Evolutionary conservation across 2,113 vertebrate genomes (phyloP).

Genomic region (Phyllostomus discolor): DNA sequence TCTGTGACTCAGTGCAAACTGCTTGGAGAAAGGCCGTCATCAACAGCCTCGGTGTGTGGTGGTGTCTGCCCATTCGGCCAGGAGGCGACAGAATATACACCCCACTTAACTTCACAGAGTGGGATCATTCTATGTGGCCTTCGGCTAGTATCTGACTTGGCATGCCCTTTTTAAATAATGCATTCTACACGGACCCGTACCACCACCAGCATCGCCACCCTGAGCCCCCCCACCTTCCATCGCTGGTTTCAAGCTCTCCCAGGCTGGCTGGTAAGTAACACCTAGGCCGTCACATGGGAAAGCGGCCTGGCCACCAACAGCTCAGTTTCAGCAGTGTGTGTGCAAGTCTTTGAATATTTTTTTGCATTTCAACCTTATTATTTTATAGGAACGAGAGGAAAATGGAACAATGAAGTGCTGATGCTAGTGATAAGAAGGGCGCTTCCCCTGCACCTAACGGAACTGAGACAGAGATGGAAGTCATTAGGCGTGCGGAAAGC

Average conservation of each 20-base stretch:
- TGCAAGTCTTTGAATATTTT: slow-evolving; percentile 36
- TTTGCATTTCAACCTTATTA: slow-evolving; percentile 50
- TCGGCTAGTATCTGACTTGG: background rate
- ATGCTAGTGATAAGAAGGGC: slow-evolving; percentile 52
- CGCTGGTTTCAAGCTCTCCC: background rate
- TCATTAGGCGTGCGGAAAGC: slow-evolving; percentile 14
- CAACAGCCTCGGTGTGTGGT: background rate
- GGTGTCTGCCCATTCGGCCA: background rate
- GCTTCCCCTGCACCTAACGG: background rate
- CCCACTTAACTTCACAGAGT: background rate
- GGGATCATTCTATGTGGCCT: background rate
- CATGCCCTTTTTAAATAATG: background rate
- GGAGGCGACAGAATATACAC: background rate
- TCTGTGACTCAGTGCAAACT: background rate
- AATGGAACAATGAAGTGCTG: slow-evolving; percentile 52
- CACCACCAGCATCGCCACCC: background rate
- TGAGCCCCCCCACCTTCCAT: background rate
- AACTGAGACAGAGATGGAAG: slow-evolving; percentile 65
- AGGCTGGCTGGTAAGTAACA: background rate
- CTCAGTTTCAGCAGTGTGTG: background rate
- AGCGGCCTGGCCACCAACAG: background rate
- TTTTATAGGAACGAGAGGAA: slow-evolving; percentile 51
- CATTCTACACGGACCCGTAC: background rate
- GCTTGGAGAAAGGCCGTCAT: background rate
- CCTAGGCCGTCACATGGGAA: background rate